Evolutionary conservation across 2,888 invertebrate species (phyloP).

Genomic region (Lordiphosa andalusiaca): DNA sequence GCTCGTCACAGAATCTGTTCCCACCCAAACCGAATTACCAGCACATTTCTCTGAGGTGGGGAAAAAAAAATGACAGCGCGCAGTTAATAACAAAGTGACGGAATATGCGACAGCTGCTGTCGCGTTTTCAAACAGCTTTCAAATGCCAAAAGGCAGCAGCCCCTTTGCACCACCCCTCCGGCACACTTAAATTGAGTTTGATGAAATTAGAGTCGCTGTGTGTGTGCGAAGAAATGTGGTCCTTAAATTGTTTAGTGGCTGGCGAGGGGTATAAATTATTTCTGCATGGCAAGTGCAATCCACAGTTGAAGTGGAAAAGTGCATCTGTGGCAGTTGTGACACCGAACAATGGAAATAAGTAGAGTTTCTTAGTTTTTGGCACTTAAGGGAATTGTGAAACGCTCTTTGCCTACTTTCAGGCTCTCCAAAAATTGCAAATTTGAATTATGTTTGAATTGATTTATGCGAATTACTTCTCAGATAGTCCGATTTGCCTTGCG

Average conservation of each 20-base stretch:
- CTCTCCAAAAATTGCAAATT: constrained; percentile 1
- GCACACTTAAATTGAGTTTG: constrained; percentile 56
- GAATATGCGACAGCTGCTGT: constrained; percentile 66
- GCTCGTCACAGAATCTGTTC: constrained; percentile 41
- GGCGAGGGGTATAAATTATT: too few relatives aligned
- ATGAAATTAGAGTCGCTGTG: constrained; percentile 54
- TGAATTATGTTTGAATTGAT: constrained; percentile 8
- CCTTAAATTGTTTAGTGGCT: constrained; percentile 7
- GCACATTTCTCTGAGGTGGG: constrained; percentile 25
- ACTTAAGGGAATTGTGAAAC: too few relatives aligned
- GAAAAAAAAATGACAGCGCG: constrained; percentile 33
- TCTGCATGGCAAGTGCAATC: too few relatives aligned
- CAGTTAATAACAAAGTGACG: constrained; percentile 56
- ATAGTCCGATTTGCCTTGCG: neutral
- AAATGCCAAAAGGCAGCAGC: constrained; percentile 59
- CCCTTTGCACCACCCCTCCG: too few relatives aligned
- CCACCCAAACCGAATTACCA: constrained; percentile 47
- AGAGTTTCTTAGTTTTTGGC: too few relatives aligned
- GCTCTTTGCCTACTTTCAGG: constrained; percentile 7
- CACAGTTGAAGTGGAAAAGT: too few relatives aligned
- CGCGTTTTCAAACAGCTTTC: constrained; percentile 63
- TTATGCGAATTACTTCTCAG: constrained; percentile 3
- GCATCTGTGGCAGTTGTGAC: too few relatives aligned
- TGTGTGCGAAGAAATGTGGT: constrained; percentile 3
- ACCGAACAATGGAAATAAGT: too few relatives aligned